Conservation (phyloP, 2,113 vertebrate genomes). For the Himantopus leucocephalus region DNA sequence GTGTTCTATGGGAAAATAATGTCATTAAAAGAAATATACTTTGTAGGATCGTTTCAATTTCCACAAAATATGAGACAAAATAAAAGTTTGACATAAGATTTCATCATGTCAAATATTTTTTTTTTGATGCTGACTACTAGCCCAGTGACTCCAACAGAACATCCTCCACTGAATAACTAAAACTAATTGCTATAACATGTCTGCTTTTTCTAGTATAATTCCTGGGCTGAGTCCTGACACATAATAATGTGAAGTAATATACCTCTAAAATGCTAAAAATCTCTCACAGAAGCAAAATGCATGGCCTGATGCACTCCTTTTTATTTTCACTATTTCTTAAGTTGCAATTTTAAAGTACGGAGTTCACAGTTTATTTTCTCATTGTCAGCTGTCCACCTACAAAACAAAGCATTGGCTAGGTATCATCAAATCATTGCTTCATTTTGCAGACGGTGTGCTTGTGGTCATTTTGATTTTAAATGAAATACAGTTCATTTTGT, state of each 20-base stretch:
- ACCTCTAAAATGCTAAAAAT: background rate
- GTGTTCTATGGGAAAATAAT: background rate
- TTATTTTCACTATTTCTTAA: background rate
- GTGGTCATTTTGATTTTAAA: background rate
- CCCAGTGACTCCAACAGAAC: background rate
- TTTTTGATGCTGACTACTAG: background rate
- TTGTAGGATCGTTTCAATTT: background rate
- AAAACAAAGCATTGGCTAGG: background rate
- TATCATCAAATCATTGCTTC: background rate
- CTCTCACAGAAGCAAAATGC: background rate
- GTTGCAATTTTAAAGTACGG: background rate
- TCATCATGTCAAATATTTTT: background rate
- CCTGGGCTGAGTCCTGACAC: background rate
- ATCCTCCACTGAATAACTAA: background rate
- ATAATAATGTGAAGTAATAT: background rate
- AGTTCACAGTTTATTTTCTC: background rate
- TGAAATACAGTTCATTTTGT: background rate
- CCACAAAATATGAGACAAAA: background rate
- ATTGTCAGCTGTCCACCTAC: background rate
- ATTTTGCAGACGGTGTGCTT: background rate
- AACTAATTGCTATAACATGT: background rate
- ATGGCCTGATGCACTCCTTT: background rate
- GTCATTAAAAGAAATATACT: background rate
- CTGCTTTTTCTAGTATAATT: background rate
- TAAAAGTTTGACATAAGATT: background rate